phyloP scores from a whole-genome alignment of 2,797 vertebrate genomes.

The Todus mexicanus region DNA sequence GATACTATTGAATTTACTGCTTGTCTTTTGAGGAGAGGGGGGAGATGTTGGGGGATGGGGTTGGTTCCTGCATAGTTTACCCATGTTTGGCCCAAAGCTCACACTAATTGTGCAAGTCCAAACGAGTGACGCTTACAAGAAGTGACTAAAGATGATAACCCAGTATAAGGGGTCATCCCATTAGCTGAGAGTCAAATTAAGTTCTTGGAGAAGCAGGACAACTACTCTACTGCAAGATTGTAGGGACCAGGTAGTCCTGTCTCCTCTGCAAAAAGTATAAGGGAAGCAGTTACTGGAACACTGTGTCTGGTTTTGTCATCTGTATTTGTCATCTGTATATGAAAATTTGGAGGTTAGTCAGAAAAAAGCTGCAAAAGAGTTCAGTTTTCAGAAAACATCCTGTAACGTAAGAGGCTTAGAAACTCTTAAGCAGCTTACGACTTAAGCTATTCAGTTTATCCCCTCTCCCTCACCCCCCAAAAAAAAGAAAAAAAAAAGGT shows the following conservation, averaged over 20 bases:
- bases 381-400: constrained; percentile 11
- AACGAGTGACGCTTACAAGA: not conserved
- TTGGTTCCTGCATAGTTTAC: not conserved
- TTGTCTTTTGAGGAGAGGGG: not conserved
- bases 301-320: not conserved
- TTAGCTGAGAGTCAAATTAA: not conserved
- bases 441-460: constrained; percentile 11
- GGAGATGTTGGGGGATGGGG: not conserved
- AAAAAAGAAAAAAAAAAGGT: not conserved
- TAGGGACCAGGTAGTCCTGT: not conserved
- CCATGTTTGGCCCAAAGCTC: not conserved
- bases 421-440: constrained; percentile 47
- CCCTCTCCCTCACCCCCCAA: not conserved
- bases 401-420: not conserved
- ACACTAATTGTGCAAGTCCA: not conserved
- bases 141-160: not conserved
- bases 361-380: not conserved
- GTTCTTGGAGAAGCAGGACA: not conserved
- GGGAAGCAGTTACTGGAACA: not conserved
- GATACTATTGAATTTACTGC: not conserved
- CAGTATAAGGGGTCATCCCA: not conserved
- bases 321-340: not conserved
- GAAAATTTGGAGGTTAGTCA: not conserved
- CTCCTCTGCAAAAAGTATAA: not conserved
- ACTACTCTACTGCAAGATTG: not conserved